phyloP scores from a whole-genome alignment of 2,113 vertebrate species.

The Etheostoma spectabile region DNA sequence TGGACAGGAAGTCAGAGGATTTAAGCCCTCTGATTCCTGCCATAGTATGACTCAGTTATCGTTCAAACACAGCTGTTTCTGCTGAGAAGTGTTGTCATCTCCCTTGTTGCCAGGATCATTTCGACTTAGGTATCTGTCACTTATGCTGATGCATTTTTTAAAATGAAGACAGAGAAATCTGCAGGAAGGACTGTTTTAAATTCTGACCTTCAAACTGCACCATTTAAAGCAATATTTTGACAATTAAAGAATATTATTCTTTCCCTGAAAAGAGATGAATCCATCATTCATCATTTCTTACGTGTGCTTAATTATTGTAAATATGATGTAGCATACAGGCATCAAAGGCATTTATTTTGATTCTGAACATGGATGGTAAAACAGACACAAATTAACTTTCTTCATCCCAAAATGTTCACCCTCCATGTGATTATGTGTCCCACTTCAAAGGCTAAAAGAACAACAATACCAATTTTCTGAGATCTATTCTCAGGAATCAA shows the following conservation, averaged over 20 bases:
- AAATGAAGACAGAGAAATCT: conserved; percentile 27
- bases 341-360: neutral
- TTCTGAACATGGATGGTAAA: neutral
- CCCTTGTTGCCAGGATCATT: conserved; percentile 65
- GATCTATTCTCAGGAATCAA: neutral
- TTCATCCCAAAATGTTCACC: neutral
- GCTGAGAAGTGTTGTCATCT: conserved; percentile 56
- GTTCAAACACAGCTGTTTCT: conserved; percentile 67
- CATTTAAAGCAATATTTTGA: neutral
- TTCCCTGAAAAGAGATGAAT: neutral
- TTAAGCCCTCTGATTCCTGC: conserved; percentile 56
- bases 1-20: conserved; percentile 74
- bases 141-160: conserved; percentile 44
- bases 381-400: neutral
- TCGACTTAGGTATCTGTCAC: conserved; percentile 63
- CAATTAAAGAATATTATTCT: too few species aligned
- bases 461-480: neutral
- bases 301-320: neutral
- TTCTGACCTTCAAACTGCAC: conserved; percentile 30
- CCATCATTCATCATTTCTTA: neutral
- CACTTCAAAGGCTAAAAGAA: neutral
- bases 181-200: conserved; percentile 25
- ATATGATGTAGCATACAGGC: neutral
- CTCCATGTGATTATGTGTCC: neutral
- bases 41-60: conserved; percentile 65